Base-by-base conservation (phyloP, 1,140 invertebrate genomes). In the Sarcophaga peregrina region DNA sequence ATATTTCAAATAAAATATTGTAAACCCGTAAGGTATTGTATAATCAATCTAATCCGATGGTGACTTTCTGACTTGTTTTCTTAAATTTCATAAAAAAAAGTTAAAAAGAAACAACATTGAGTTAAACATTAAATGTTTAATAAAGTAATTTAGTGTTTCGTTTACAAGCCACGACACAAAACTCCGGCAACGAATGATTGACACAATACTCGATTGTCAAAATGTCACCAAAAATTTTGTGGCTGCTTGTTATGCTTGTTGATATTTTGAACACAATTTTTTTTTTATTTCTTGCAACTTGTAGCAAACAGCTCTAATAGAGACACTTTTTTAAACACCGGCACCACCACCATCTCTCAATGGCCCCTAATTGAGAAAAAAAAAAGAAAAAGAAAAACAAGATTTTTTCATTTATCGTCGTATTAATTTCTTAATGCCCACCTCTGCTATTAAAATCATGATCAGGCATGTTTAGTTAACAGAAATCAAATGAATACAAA, bases 141-240 rank as follows among this genome's bases (percentile, higher is more conserved):
- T 78, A 78, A 78, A 78, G 75, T 78, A 78, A 78, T 78, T 78
- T 78, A 50, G 17, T 78, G 47, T 45, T 78, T 25, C 20, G 17
- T 20, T 68, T 68, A 25, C n/a, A 8, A 20, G 17, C 47, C 75
- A 48, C 75, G 75, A 78, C 74, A 78, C 17, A 78, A 48, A 17
- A 76, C 47, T 48, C 54, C 45, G 48, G 15, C 74, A 25, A n/a
- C 17, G 50, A 17, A 50, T 78, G 75, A 78, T 78, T 78, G 75
- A 78, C 75, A 78, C 8, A 78, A 78, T 78, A 78, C 75, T 78
- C 13, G 75, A 78, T 78, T 78, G 75, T 78, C 75, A 78, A 78
- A 78, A 78, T 78, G 75, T 78, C 75, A 78, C 47, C 47, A 78
- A 78, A 78, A 78, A 20, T 48, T 46, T 76, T 76, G 7, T 48